phyloP scores from a whole-genome alignment of 2,888 invertebrate species.

The Rhyacophila evoluta region DNA sequence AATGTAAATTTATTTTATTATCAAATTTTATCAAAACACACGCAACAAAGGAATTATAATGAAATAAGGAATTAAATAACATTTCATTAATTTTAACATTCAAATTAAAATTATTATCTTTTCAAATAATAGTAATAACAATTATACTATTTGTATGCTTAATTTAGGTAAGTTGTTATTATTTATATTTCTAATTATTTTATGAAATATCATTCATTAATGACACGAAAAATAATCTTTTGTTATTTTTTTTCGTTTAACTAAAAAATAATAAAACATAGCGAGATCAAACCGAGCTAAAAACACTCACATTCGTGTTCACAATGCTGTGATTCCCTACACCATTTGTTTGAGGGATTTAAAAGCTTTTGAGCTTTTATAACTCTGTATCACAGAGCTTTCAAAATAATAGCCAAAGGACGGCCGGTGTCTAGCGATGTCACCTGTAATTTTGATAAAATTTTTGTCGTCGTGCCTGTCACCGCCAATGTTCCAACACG shows the following conservation, averaged over 20 bases:
- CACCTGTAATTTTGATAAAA: constrained; percentile 53
- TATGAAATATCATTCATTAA: too few species aligned
- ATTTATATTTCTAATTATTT: too few species aligned
- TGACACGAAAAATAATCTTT: background rate
- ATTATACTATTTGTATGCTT: too few species aligned
- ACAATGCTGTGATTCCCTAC: constrained; percentile 38
- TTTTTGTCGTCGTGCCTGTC: constrained; percentile 51
- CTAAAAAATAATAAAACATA: background rate
- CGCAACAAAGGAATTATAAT: constrained; percentile 9
- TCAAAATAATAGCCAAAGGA: constrained; percentile 45
- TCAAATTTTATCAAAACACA: constrained; percentile 4
- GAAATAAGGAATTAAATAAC: background rate
- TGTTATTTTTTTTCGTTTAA: background rate
- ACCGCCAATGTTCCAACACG: constrained; percentile 36
- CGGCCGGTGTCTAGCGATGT: constrained; percentile 47
- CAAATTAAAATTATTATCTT: too few species aligned
- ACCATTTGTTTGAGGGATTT: constrained; percentile 49
- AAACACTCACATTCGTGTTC: constrained; percentile 39
- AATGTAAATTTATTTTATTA: constrained; percentile 18
- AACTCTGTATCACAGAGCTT: constrained; percentile 37
- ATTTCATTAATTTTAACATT: background rate
- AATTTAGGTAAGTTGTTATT: too few species aligned
- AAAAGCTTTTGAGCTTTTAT: constrained; percentile 47
- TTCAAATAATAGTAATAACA: too few species aligned
- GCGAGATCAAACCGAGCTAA: constrained; percentile 31